Base-by-base conservation (phyloP, 2,888 invertebrate species). In the Neuroscelio doddi region DNA sequence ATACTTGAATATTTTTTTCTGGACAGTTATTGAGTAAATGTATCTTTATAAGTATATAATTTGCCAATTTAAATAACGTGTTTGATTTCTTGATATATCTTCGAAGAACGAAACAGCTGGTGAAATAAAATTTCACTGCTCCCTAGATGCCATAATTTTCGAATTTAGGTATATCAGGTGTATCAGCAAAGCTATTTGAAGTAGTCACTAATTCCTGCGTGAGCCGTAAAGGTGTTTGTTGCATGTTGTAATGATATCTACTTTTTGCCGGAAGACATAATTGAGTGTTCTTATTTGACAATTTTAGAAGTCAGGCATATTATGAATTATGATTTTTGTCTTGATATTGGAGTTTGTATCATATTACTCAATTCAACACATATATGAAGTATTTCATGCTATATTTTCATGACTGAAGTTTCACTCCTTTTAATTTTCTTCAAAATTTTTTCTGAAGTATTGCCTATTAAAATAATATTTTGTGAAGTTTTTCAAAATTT, bases 71-170 rank as follows among this genome's bases (percentile, higher is more conserved):
- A 42, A 41, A 41, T 56, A 34, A 47, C 47, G 12, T 32, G 32
- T 47, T 32, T 32, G 41, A 53, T 34, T 41, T 45, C n/a, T 7
- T 12, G 26, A 30, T 47, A 56, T 56, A 9, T 32, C 24, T 26
- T 30, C 16, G 16, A 38, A 49, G 24, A 29, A 55, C 53, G 47
- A 42, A 47, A 56, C 47, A 56, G 16, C 56, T 34, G 42, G 47
- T 15, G 56, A 47, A 47, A 56, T 56, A 46, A 56, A 56, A 56
- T 56, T 56, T 41, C 56, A 46, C 29, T 24, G 32, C 45, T 44
- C 58, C 58, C 51, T 26, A 15, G 51, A 41, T 46, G 58, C 17
- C 41, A 58, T 58, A 45, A 45, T 17, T 58, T 46, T 45, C 39
- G 21, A 46, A 58, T 58, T 58, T 45, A 51, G 51, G 30, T 51